Evolutionary conservation across 2,797 vertebrate genomes (phyloP).

Genomic region (Etheostoma perlongum): DNA sequence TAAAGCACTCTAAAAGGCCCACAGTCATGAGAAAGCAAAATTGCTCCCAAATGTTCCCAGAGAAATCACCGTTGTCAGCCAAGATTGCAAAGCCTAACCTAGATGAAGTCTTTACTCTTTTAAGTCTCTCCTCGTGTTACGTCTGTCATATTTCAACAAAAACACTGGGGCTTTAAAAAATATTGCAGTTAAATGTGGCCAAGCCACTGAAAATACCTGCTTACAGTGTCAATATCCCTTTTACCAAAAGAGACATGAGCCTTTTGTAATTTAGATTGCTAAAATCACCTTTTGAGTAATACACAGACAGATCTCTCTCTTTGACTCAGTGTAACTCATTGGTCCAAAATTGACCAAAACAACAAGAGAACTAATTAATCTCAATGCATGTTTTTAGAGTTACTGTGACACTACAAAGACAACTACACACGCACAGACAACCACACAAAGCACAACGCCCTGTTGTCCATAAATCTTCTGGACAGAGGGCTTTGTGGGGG

Average conservation of each 20-base stretch:
- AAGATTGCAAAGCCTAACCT: constrained; percentile 57
- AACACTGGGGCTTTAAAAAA: constrained; percentile 24
- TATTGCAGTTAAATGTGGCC: constrained; percentile 43
- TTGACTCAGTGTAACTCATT: constrained; percentile 17
- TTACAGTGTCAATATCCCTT: constrained; percentile 31
- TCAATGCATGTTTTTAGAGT: constrained; percentile 8
- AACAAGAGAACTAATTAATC: constrained; percentile 12
- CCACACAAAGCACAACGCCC: constrained; percentile 8
- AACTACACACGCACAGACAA: neutral
- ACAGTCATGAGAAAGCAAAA: constrained; percentile 64
- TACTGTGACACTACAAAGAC: constrained; percentile 8
- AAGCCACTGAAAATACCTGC: constrained; percentile 13
- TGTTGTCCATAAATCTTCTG: constrained; percentile 51
- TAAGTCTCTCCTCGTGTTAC: constrained; percentile 27
- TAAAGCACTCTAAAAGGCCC: constrained; percentile 51
- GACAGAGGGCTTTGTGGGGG: constrained; percentile 54
- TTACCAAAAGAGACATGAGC: neutral
- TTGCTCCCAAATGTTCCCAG: constrained; percentile 79
- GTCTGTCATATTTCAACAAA: constrained; percentile 25
- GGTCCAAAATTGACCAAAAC: constrained; percentile 12
- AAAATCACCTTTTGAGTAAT: constrained; percentile 13
- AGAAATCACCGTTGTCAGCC: constrained; percentile 57
- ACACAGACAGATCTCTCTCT: constrained; percentile 27
- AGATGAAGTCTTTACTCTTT: constrained; percentile 48
- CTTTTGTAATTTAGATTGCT: neutral